Conservation (phyloP, 1,140 invertebrate genomes). For the Drosophila repletoides region DNA sequence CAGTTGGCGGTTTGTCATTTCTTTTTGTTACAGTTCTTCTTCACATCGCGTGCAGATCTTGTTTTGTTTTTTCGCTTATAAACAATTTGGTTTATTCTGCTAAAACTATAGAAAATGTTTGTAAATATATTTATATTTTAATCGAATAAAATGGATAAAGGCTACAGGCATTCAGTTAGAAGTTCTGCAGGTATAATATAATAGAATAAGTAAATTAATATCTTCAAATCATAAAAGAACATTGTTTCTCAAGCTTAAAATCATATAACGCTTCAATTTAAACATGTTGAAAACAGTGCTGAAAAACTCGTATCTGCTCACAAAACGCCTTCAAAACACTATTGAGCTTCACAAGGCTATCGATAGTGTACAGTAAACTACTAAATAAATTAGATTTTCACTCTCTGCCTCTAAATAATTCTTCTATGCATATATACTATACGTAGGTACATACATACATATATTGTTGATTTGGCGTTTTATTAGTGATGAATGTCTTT, state of each 20-base stretch:
- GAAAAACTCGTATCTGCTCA: too few relatives aligned
- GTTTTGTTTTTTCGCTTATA: constrained; percentile 38
- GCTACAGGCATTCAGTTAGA: constrained; percentile 23
- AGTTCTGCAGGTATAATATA: constrained; percentile 52
- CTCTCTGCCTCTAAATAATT: too few relatives aligned
- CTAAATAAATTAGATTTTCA: too few relatives aligned
- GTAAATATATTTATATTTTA: background rate
- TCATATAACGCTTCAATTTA: background rate
- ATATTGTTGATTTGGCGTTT: background rate
- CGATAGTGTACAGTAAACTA: too few relatives aligned
- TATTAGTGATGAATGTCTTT: background rate
- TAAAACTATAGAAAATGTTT: background rate
- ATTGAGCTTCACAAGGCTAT: too few relatives aligned
- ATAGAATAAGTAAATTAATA: too few relatives aligned
- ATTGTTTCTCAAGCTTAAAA: too few relatives aligned
- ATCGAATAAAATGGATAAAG: constrained; percentile 40
- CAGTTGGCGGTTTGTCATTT: constrained; percentile 48
- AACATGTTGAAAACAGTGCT: background rate
- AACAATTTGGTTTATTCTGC: constrained; percentile 1
- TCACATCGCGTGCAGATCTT: constrained; percentile 51
- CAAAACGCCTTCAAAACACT: too few relatives aligned
- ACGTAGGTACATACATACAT: too few relatives aligned
- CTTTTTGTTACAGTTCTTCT: constrained; percentile 66
- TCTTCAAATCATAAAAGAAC: too few relatives aligned
- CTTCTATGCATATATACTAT: too few relatives aligned